phyloP scores from a whole-genome alignment of 2,888 invertebrate species.

The Lasioglossum zephyrum region DNA sequence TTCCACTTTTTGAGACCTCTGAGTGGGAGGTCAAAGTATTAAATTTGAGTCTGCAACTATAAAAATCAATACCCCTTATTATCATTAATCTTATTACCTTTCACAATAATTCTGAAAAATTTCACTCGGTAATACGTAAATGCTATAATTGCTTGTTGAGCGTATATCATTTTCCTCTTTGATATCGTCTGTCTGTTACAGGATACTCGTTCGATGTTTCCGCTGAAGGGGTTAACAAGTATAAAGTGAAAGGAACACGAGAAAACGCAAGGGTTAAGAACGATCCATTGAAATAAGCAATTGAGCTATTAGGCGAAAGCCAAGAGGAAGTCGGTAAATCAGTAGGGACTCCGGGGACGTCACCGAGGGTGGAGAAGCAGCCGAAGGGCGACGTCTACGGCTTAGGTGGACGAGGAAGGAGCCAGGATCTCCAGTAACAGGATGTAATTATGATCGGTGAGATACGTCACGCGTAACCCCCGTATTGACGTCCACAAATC shows the following conservation, averaged over 20 bases:
- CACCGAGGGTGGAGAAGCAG: conserved; percentile 46
- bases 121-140: no score
- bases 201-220: not conserved
- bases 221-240: not conserved
- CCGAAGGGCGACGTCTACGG: conserved; percentile 42
- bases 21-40: no score
- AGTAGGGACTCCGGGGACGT: conserved; percentile 59
- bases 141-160: not conserved
- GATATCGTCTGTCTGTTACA: not conserved
- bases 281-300: conserved; percentile 30
- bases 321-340: conserved; percentile 66
- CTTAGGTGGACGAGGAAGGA: conserved; percentile 59
- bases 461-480: conserved; percentile 83
- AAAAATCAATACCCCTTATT: no score
- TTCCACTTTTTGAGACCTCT: no score
- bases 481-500: conserved; percentile 84
- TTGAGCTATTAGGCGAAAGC: conserved; percentile 56
- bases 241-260: not conserved
- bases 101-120: no score
- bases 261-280: conserved; percentile 7
- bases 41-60: no score
- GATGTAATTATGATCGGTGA: conserved; percentile 85
- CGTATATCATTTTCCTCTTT: not conserved
- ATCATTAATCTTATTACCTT: no score
- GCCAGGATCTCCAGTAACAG: conserved; percentile 78